phyloP scores from a whole-genome alignment of 1,140 invertebrate genomes.

The Cyphomyrmex costatus region DNA sequence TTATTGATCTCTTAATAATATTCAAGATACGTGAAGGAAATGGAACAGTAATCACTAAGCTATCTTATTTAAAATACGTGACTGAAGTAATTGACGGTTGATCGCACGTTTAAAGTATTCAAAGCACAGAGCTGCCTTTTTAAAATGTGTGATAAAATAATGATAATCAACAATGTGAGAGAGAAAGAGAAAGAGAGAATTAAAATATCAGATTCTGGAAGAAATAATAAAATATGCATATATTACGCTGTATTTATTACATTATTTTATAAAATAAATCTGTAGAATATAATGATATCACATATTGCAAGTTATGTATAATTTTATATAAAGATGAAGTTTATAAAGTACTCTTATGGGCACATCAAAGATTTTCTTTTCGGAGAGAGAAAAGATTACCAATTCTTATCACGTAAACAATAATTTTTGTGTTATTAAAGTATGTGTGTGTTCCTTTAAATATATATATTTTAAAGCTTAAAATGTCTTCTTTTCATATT shows the following conservation, averaged over 20 bases:
- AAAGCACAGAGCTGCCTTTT: neutral
- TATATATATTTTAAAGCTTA: too few relatives aligned
- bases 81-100: conserved; percentile 18
- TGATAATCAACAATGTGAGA: neutral
- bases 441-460: too few relatives aligned
- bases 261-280: neutral
- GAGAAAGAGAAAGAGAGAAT: too few relatives aligned
- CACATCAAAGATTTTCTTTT: too few relatives aligned
- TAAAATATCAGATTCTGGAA: neutral
- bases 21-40: conserved; percentile 49
- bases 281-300: neutral
- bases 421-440: too few relatives aligned
- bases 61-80: conserved; percentile 46
- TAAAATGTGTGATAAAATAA: conserved; percentile 11
- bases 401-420: too few relatives aligned
- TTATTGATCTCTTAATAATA: conserved; percentile 41
- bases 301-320: neutral
- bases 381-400: too few relatives aligned
- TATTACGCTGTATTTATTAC: neutral
- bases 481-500: too few relatives aligned
- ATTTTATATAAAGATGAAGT: neutral
- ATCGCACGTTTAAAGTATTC: conserved; percentile 14
- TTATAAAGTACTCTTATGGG: neutral
- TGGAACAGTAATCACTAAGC: conserved; percentile 17
- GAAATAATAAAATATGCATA: neutral